Percentiles rank a stretch among this genome's conserved stretches.
Conservation (phyloP, 2,113 vertebrate genomes). For the Tachuris rubrigastra region DNA sequence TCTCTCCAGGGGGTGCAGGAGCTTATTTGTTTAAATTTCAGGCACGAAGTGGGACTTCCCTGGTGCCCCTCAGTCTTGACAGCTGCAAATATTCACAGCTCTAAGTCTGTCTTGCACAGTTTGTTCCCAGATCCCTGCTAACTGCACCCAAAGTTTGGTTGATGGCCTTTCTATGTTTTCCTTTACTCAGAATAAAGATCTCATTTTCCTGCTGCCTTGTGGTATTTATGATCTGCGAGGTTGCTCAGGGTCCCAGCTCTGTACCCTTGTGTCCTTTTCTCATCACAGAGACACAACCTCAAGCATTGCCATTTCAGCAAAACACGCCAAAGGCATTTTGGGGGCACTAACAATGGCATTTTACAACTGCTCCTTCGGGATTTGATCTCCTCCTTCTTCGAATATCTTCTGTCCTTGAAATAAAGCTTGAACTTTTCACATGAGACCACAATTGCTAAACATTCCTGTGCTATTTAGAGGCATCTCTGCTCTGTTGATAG, state of each 20-base stretch:
- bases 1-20: not conserved
- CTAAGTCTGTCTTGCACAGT: not conserved
- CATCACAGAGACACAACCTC: not conserved
- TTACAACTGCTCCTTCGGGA: not conserved
- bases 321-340: not conserved
- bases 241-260: not conserved
- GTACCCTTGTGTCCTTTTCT: not conserved
- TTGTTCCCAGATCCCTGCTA: not conserved
- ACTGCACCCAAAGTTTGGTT: not conserved
- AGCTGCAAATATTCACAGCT: not conserved
- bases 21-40: not conserved
- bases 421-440: constrained; percentile 5
- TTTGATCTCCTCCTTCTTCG: not conserved
- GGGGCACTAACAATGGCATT: not conserved
- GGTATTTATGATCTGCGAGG: not conserved
- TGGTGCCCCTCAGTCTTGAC: not conserved
- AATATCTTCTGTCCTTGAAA: not conserved
- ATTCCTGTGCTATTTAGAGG: not conserved
- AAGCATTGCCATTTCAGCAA: not conserved
- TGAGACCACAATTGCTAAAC: not conserved
- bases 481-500: not conserved
- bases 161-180: not conserved
- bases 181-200: not conserved
- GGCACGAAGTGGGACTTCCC: not conserved
- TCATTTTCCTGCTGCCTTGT: not conserved